These are phyloP conservation scores for Microplitis deprimator DNA, from an alignment of 2,888 invertebrate species.

Conservation along the genomic window DNA sequence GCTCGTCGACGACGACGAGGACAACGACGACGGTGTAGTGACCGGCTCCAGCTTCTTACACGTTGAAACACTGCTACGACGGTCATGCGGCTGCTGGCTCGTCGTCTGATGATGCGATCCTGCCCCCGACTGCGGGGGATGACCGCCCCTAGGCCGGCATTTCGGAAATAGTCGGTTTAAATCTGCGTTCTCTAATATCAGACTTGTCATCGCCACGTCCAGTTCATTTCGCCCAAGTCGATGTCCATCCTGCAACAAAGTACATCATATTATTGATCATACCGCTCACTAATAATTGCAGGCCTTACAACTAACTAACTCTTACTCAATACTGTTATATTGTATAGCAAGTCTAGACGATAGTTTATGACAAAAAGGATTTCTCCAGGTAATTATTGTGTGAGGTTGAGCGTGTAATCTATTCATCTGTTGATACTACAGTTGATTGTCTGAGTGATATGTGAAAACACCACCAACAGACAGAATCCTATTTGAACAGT, in stretches of 20 bases:
- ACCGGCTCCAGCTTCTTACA: slow-evolving; percentile 51
- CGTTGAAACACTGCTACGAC: slow-evolving; percentile 48
- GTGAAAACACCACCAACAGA: slow-evolving; percentile 7
- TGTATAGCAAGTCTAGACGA: not conserved
- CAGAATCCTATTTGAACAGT: slow-evolving; percentile 6
- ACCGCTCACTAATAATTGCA: not conserved
- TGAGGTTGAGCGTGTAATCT: slow-evolving; percentile 20
- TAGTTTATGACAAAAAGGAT: not conserved
- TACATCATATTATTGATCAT: not conserved
- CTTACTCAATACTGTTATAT: too few relatives aligned
- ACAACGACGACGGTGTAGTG: slow-evolving; percentile 53
- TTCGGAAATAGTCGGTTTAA: slow-evolving; percentile 70
- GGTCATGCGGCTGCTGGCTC: slow-evolving; percentile 65
- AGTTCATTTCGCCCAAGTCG: slow-evolving; percentile 61
- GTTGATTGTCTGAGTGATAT: slow-evolving; percentile 7
- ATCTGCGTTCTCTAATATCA: slow-evolving; percentile 71
- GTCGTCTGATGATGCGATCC: slow-evolving; percentile 51
- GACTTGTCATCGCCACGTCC: slow-evolving; percentile 70
- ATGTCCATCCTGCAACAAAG: slow-evolving; percentile 61
- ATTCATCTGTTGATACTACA: slow-evolving; percentile 27
- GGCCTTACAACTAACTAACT: too few relatives aligned
- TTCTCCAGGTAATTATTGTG: not conserved
- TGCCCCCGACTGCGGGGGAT: slow-evolving; percentile 66
- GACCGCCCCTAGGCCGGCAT: slow-evolving; percentile 71
- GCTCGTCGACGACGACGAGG: slow-evolving; percentile 55